A percentile compares a stretch with the other conserved stretches of the same genome.
Evolutionary conservation across 2,113 vertebrate genomes (phyloP).

Genomic region (Pelecanus crispus): DNA sequence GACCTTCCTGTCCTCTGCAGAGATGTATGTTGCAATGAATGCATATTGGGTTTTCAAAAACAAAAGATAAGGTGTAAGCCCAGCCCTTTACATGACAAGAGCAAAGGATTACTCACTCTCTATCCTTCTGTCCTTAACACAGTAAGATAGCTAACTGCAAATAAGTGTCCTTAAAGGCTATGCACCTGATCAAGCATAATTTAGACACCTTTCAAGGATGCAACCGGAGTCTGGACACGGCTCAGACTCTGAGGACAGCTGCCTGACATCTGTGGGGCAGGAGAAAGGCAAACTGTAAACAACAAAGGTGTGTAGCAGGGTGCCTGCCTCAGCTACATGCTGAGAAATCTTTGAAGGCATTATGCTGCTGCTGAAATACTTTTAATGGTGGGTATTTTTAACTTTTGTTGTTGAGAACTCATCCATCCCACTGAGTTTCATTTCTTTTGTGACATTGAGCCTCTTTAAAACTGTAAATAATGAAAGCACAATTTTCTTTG

Average conservation of each 20-base stretch:
- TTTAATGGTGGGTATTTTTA: conserved; percentile 19
- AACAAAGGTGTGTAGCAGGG: background rate
- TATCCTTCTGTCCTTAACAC: background rate
- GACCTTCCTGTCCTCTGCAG: background rate
- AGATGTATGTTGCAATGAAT: background rate
- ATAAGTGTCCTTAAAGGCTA: background rate
- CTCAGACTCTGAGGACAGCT: background rate
- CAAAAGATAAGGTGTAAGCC: background rate
- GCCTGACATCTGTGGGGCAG: background rate
- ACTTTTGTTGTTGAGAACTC: background rate
- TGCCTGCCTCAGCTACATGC: background rate
- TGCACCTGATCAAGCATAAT: background rate
- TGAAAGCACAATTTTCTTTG: conserved; percentile 20
- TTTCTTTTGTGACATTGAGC: background rate
- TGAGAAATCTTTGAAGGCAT: background rate
- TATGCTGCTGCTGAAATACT: background rate
- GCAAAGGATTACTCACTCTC: background rate
- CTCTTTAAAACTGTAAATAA: conserved; percentile 27
- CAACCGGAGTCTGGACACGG: rapidly evolving
- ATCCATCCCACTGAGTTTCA: conserved; percentile 11
- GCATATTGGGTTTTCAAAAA: background rate
- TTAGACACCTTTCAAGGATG: background rate
- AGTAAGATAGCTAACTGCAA: background rate
- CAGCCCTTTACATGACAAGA: background rate
- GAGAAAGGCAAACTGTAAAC: background rate